Evolutionary conservation across 2,113 vertebrate species (phyloP).

Genomic region (Callionymus lyra): DNA sequence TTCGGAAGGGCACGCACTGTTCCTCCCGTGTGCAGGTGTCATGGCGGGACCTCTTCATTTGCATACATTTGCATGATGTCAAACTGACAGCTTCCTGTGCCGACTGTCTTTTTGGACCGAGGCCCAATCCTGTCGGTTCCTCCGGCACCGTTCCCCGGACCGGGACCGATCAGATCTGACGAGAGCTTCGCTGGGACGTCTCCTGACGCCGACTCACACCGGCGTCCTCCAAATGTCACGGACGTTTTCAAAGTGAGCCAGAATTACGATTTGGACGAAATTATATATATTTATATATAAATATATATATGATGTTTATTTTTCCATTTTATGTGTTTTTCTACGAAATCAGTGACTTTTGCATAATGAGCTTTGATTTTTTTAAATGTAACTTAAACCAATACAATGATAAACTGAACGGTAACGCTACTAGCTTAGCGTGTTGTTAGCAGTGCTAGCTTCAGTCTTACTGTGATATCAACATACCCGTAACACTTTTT

Average conservation of each 20-base stretch:
- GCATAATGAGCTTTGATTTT: no score
- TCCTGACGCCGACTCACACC: slow-evolving; percentile 19
- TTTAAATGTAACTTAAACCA: no score
- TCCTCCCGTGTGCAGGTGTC: slow-evolving; percentile 68
- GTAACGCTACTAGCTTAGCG: no score
- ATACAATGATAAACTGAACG: no score
- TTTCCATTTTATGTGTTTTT: no score
- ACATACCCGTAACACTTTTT: no score
- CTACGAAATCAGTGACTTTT: no score
- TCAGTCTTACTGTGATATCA: no score
- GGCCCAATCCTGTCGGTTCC: slow-evolving; percentile 58
- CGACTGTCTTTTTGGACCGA: slow-evolving; percentile 55
- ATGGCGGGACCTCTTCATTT: slow-evolving; percentile 66
- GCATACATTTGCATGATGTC: slow-evolving; percentile 76
- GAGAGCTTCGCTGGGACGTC: slow-evolving; percentile 21
- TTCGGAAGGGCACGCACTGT: slow-evolving; percentile 56
- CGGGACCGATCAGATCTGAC: slow-evolving; percentile 14
- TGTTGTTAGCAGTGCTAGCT: no score
- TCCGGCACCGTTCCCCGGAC: slow-evolving; percentile 14
- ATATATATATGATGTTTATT: no score
- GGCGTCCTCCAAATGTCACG: slow-evolving; percentile 52
- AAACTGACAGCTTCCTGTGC: slow-evolving; percentile 69
- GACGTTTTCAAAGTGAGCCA: slow-evolving; percentile 14
- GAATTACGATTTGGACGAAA: no score
- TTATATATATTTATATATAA: no score